These are phyloP conservation scores for Ariolimax columbianus DNA, from an alignment of 2,888 invertebrate species.

Conservation along the genomic window DNA sequence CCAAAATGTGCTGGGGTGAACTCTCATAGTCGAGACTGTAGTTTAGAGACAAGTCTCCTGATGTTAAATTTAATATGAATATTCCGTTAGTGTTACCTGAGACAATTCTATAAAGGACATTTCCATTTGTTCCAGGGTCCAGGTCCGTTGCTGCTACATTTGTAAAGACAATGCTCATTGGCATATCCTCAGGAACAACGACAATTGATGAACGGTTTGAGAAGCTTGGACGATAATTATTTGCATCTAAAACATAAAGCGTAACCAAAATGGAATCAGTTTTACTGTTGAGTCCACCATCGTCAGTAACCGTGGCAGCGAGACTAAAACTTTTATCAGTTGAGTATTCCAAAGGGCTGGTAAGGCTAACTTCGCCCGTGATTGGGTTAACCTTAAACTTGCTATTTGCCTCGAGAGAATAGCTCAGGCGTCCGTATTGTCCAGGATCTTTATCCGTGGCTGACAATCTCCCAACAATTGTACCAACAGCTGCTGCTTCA, in stretches of 20 bases:
- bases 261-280: slow-evolving; percentile 57
- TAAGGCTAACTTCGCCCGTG: slow-evolving; percentile 58
- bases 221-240: slow-evolving; percentile 71
- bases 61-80: slow-evolving; percentile 89
- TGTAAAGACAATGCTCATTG: slow-evolving; percentile 56
- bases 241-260: slow-evolving; percentile 66
- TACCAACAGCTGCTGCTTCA: slow-evolving; percentile 55
- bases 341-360: slow-evolving; percentile 62
- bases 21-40: slow-evolving; percentile 58
- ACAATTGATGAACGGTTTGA: slow-evolving; percentile 51
- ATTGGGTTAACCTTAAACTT: slow-evolving; percentile 59
- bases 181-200: slow-evolving; percentile 59
- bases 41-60: slow-evolving; percentile 81
- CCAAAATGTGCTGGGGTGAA: slow-evolving; percentile 51
- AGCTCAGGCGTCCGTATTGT: slow-evolving; percentile 59
- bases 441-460: slow-evolving; percentile 70
- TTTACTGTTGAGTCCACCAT: slow-evolving; percentile 53
- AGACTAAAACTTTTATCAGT: slow-evolving; percentile 56
- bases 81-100: slow-evolving; percentile 93
- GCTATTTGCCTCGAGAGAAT: slow-evolving; percentile 58
- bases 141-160: slow-evolving; percentile 12
- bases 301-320: slow-evolving; percentile 59
- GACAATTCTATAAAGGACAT: slow-evolving; percentile 86
- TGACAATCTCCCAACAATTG: slow-evolving; percentile 57
- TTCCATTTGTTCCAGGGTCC: slow-evolving; percentile 53